Evolutionary conservation across 2,888 invertebrate species (phyloP).

Genomic region (Drosophila rellima): DNA sequence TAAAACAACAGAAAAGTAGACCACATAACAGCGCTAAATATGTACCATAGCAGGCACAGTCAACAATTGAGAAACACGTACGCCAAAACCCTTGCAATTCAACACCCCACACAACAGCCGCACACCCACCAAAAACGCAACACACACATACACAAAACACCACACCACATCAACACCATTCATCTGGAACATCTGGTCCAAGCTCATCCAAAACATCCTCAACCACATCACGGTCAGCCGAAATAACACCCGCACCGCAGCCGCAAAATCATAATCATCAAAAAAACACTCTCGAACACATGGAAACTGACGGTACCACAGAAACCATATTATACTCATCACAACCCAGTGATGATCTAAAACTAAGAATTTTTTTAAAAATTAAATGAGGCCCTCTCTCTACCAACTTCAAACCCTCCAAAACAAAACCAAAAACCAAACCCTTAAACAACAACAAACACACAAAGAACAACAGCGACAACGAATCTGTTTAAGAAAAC

Average conservation of each 20-base stretch:
- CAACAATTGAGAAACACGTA: conserved; percentile 18
- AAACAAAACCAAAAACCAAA: conserved; percentile 1
- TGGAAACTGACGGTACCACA: background rate
- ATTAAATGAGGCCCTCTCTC: background rate
- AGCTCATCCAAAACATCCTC: background rate
- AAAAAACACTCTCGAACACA: background rate
- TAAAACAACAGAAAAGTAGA: conserved; percentile 25
- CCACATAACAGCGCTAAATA: conserved; percentile 23
- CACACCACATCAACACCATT: too few relatives aligned
- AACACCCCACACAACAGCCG: background rate
- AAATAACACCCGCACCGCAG: background rate
- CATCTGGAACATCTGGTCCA: too few relatives aligned
- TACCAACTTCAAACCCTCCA: background rate
- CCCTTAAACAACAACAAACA: background rate
- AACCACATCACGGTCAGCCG: background rate
- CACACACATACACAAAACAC: conserved; percentile 10
- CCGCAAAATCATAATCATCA: background rate
- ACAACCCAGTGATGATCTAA: background rate
- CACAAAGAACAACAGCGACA: background rate
- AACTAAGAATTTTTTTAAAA: conserved; percentile 2
- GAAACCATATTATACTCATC: too few relatives aligned
- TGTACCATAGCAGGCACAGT: conserved; percentile 1
- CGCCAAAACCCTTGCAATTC: conserved; percentile 11
- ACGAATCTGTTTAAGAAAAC: too few relatives aligned
- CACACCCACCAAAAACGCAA: conserved; percentile 1